Percentiles rank a stretch among this genome's conserved stretches.
Evolutionary conservation across 2,888 invertebrate genomes (phyloP).

Genomic region (Apamea epomidion): DNA sequence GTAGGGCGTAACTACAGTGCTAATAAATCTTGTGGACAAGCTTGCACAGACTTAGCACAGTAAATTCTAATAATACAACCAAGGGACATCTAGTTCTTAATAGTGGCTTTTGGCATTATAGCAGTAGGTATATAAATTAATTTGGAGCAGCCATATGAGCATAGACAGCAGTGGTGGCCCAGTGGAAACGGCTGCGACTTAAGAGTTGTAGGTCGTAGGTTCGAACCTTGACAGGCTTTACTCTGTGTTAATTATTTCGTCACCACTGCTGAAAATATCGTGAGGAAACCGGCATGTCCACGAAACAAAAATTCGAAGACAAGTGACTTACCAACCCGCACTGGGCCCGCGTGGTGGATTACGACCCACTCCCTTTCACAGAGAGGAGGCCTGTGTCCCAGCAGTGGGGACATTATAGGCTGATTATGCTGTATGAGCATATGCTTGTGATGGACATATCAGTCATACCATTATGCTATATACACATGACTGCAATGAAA

Average conservation of each 20-base stretch:
- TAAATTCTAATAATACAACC: neutral
- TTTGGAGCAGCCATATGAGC: neutral
- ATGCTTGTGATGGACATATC: neutral
- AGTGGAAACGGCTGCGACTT: no score
- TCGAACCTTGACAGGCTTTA: neutral
- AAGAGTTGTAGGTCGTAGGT: neutral
- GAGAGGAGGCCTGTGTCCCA: neutral
- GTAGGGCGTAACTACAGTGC: conserved; percentile 24
- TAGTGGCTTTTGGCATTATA: neutral
- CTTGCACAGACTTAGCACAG: neutral
- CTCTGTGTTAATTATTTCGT: neutral
- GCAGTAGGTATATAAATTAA: neutral
- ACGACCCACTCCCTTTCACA: neutral
- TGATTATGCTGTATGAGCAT: neutral
- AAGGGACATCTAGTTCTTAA: neutral
- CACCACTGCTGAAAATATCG: neutral
- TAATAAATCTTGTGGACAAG: conserved; percentile 15
- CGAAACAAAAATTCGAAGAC: neutral
- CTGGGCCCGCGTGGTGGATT: neutral
- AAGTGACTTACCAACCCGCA: neutral
- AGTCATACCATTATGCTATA: neutral
- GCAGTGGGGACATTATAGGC: neutral
- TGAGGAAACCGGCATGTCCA: neutral
- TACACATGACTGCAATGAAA: neutral
- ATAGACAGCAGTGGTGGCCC: neutral